phyloP scores from a whole-genome alignment of 2,113 vertebrate species.

The Ciconia boyciana region DNA sequence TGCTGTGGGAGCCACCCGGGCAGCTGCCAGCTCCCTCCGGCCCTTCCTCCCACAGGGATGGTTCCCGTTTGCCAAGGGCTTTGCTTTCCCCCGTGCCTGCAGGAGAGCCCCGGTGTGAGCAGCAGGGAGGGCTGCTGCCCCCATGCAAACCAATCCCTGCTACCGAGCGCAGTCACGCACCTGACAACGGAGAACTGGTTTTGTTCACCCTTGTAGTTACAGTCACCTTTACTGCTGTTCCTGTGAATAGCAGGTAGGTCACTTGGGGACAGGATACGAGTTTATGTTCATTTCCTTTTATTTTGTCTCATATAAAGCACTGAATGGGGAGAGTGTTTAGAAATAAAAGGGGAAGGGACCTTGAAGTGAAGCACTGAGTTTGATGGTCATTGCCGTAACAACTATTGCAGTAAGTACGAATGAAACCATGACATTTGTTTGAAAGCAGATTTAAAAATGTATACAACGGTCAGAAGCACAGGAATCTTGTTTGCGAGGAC shows the following conservation, averaged over 20 bases:
- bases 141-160: background rate
- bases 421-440: too few relatives aligned
- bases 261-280: background rate
- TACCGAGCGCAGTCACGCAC: background rate
- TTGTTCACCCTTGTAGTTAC: too few relatives aligned
- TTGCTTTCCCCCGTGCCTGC: background rate
- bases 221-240: background rate
- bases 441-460: background rate
- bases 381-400: background rate
- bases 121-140: background rate
- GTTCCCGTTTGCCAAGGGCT: background rate
- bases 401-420: too few relatives aligned
- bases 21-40: too few relatives aligned
- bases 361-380: too few relatives aligned
- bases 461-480: accelerated
- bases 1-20: accelerated
- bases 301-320: background rate
- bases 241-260: background rate
- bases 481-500: background rate
- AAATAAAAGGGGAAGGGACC: background rate
- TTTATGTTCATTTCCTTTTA: accelerated
- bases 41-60: background rate
- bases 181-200: background rate
- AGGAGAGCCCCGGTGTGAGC: background rate
- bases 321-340: too few relatives aligned